These are phyloP conservation scores for Onychomys leucogaster DNA, from an alignment of 2,797 vertebrate species.

Conservation along the genomic window DNA sequence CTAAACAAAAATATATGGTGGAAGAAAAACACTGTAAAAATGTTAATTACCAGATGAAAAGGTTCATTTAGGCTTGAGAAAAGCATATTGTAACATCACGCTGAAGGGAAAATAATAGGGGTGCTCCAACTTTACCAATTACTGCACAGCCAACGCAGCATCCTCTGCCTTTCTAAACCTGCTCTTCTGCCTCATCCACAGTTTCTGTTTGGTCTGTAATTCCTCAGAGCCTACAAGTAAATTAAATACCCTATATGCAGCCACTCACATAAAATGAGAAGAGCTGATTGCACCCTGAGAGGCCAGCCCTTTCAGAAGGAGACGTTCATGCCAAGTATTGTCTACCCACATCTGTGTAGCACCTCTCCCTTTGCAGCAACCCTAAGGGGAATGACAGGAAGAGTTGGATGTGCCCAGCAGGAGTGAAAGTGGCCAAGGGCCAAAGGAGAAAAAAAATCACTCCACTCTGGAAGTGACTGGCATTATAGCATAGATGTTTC, in stretches of 20 bases:
- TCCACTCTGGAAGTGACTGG: slow-evolving; percentile 44
- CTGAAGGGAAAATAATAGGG: slow-evolving; percentile 82
- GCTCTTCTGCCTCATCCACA: slow-evolving; percentile 38
- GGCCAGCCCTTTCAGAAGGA: not conserved
- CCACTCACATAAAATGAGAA: not conserved
- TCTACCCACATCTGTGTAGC: not conserved
- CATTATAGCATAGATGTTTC: slow-evolving; percentile 2
- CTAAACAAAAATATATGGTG: slow-evolving; percentile 82
- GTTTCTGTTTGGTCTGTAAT: slow-evolving; percentile 39
- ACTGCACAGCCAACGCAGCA: slow-evolving; percentile 47
- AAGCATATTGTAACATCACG: slow-evolving; percentile 76
- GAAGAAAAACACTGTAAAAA: slow-evolving; percentile 81
- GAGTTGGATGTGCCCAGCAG: not conserved
- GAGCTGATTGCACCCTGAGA: not conserved
- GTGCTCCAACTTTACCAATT: slow-evolving; percentile 60
- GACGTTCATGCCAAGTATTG: not conserved
- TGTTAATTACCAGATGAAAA: slow-evolving; percentile 84
- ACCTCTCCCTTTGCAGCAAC: not conserved
- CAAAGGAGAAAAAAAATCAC: slow-evolving; percentile 21
- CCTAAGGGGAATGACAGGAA: not conserved
- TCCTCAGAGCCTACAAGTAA: slow-evolving; percentile 27
- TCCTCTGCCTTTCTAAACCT: slow-evolving; percentile 59
- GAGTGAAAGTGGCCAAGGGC: not conserved
- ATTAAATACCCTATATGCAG: slow-evolving; percentile 31
- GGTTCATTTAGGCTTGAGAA: slow-evolving; percentile 79